phyloP scores from a whole-genome alignment of 2,797 vertebrate genomes.

The Amblyraja radiata region DNA sequence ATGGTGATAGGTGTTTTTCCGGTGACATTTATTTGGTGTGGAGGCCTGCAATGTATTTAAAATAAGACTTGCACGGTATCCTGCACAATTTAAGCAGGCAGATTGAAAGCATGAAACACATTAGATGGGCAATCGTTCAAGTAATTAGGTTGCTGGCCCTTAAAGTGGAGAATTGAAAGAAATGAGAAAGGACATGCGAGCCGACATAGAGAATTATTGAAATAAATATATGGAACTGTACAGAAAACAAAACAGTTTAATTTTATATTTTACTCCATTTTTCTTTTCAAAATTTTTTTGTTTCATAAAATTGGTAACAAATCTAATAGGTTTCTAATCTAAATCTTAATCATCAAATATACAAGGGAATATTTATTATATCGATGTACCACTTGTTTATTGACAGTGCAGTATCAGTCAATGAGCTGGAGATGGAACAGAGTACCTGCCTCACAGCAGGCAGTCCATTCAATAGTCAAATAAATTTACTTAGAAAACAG shows the following conservation, averaged over 20 bases:
- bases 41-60: neutral
- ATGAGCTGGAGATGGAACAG: too few species aligned
- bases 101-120: neutral
- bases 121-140: neutral
- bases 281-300: neutral
- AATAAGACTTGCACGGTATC: neutral
- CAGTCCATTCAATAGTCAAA: too few species aligned
- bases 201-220: neutral
- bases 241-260: neutral
- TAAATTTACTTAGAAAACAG: too few species aligned
- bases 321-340: too few species aligned
- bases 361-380: too few species aligned
- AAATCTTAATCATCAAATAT: too few species aligned
- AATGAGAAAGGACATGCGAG: neutral
- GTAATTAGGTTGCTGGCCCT: neutral
- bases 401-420: too few species aligned
- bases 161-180: neutral
- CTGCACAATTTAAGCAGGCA: neutral
- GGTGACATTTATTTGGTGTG: neutral
- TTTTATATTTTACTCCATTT: neutral
- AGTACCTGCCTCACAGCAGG: too few species aligned
- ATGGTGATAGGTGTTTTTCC: neutral
- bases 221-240: neutral
- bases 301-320: too few species aligned
- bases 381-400: too few species aligned